Evolutionary conservation across 2,888 invertebrate species (phyloP), one percentile per base, ranked within the genome.

Genomic region (Ctena decussata): DNA sequence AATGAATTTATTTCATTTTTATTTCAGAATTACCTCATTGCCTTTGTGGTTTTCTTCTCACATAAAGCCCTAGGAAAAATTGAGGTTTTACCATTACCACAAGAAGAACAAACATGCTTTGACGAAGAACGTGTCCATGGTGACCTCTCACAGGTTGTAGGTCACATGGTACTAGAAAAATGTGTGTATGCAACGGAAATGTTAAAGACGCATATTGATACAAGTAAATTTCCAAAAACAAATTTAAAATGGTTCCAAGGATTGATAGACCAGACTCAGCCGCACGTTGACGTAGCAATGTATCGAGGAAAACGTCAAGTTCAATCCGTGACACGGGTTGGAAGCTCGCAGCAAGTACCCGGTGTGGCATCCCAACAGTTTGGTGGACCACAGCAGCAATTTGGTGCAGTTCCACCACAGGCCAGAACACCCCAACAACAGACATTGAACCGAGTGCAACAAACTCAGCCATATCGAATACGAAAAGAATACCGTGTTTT

Each of bases 401-500:
- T n/a, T n/a, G 15, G 46, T 46, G 46, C 12, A 15, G 46, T 21
- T n/a, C 8, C 46, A 46, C 18, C 35, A 35, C 65, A 11, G 21
- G 30, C n/a, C 11, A 30, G 60, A 6, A 12, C 27, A 12, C 65
- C 65, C 2, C 53, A n/a, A 53, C 53, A 53, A 21, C 53, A 53
- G 15, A 6, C 41, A 53, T 11, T 11, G 5, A 53, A 11, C 8
- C 21, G 12, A 53, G 5, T n/a, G 12, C 5, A 5, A n/a, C 53
- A 8, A 53, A 11, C 18, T 15, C 65, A 32, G 32, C 6, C 1
- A 12, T 6, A 35, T 35, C 39, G 92, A 32, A 57, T 90, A 12
- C 69, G 92, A 21, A 92, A 89, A 70, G 92, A 92, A 71, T 92
- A 92, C 84, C 82, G 92, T 30, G 84, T 85, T 85, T 76, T 92